Conservation (phyloP, 2,113 vertebrate genomes). For the Columbina picui region DNA sequence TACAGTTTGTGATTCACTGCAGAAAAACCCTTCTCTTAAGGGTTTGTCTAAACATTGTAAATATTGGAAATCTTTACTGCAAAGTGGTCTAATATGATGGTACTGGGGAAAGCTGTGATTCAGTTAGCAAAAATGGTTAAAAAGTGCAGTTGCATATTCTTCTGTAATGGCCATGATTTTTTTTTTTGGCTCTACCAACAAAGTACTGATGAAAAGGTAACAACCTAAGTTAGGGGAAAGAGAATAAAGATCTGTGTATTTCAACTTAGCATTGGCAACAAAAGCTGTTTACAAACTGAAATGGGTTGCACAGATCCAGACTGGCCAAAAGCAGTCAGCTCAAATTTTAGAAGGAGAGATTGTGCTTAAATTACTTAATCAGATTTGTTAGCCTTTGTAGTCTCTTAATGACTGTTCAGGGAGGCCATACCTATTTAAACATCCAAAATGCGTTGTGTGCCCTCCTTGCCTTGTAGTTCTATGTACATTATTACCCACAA, state of each 20-base stretch:
- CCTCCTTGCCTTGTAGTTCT: not conserved
- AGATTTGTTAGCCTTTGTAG: slow-evolving; percentile 23
- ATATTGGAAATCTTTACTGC: not conserved
- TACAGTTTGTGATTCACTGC: slow-evolving; percentile 48
- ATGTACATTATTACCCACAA: not conserved
- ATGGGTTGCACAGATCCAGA: not conserved
- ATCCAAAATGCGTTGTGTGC: not conserved
- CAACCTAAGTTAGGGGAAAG: not conserved
- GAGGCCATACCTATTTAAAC: slow-evolving; percentile 11
- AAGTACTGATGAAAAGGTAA: not conserved
- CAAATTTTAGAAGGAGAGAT: not conserved
- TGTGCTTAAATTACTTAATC: not conserved
- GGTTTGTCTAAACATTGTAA: slow-evolving; percentile 23
- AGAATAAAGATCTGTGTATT: not conserved
- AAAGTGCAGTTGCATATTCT: accelerated
- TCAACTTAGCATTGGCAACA: not conserved
- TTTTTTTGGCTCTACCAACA: not conserved
- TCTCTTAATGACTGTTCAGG: not conserved
- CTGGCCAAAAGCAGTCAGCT: not conserved
- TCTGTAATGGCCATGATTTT: not conserved
- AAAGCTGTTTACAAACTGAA: not conserved
- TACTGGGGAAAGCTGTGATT: not conserved
- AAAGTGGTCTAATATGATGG: not conserved
- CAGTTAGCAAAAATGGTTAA: not conserved
- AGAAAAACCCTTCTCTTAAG: slow-evolving; percentile 44